These are phyloP conservation scores for Syrmaticus mikado DNA, from an alignment of 2,113 vertebrate genomes.

Conservation along the genomic window DNA sequence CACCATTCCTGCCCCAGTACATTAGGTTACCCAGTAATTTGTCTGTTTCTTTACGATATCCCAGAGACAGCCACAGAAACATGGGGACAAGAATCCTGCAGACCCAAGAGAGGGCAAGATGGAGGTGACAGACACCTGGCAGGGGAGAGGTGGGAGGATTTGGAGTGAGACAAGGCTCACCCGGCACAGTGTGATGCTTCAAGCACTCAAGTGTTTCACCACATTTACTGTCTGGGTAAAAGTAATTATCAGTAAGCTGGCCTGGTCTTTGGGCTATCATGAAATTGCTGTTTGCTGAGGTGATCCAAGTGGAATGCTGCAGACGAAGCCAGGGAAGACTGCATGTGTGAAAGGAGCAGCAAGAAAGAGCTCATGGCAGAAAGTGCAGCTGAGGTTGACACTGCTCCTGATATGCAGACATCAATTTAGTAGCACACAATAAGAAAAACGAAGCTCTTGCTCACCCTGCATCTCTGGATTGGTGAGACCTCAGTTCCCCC, in stretches of 20 bases:
- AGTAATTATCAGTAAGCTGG: neutral
- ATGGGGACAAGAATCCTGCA: fast-evolving
- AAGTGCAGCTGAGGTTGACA: neutral
- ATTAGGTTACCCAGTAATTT: conserved; percentile 16
- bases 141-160: neutral
- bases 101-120: neutral
- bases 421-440: neutral
- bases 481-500: neutral
- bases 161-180: neutral
- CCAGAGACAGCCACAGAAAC: neutral
- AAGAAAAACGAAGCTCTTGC: neutral
- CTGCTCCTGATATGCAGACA: neutral
- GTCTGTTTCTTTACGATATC: neutral
- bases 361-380: neutral
- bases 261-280: neutral
- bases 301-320: neutral
- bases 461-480: neutral
- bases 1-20: neutral
- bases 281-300: neutral
- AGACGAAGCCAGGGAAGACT: neutral
- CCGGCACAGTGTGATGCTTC: neutral
- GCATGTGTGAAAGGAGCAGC: neutral
- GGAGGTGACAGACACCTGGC: neutral
- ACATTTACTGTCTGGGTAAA: neutral
- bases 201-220: neutral